These are phyloP conservation scores for Drosophila sechellia DNA, from an alignment of 1,140 invertebrate genomes.

Conservation along the genomic window DNA sequence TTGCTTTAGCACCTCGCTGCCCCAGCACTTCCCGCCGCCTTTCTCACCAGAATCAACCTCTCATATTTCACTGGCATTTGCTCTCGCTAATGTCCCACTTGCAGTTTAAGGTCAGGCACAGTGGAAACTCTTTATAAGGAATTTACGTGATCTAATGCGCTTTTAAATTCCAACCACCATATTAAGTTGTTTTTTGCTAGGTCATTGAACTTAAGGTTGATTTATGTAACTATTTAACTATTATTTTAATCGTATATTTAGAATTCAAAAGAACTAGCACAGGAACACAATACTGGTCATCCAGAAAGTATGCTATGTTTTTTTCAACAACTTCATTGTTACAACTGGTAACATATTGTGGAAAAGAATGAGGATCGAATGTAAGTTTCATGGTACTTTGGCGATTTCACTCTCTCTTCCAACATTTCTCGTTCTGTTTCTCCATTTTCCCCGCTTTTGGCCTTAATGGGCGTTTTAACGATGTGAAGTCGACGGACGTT, in stretches of 20 bases:
- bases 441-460: constrained; percentile 31
- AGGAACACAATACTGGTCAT: no score
- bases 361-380: no score
- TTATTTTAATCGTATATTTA: neutral
- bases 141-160: neutral
- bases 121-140: neutral
- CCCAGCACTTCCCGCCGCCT: neutral
- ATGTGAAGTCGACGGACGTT: constrained; percentile 64
- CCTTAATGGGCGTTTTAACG: constrained; percentile 71
- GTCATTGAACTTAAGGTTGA: no score
- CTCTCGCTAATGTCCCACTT: constrained; percentile 67
- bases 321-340: neutral
- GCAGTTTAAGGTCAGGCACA: constrained; percentile 57
- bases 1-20: constrained; percentile 55
- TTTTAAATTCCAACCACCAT: neutral
- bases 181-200: no score
- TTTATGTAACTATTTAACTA: no score
- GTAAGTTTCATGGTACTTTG: constrained; percentile 5
- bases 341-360: no score
- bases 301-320: neutral
- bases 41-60: constrained; percentile 40
- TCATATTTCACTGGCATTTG: constrained; percentile 71
- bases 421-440: constrained; percentile 1
- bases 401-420: constrained; percentile 11
- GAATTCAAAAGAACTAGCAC: neutral